These are phyloP conservation scores for Pelodytes ibericus DNA, from an alignment of 2,797 vertebrate genomes.

Conservation along the genomic window DNA sequence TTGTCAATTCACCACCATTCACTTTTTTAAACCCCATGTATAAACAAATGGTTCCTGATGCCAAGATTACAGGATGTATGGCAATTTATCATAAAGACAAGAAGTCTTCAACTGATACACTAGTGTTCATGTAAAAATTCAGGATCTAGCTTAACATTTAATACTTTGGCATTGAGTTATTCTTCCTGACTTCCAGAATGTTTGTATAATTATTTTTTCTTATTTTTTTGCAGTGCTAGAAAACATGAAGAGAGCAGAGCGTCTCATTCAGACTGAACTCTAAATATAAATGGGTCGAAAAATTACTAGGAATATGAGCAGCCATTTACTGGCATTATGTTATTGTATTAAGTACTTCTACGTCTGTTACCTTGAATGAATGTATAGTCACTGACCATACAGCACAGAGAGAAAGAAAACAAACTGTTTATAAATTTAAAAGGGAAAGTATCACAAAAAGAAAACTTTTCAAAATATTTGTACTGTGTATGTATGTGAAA, in stretches of 20 bases:
- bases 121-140: no score
- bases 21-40: no score
- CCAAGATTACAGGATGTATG: no score
- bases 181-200: no score
- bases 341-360: neutral
- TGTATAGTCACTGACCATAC: neutral
- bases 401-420: neutral
- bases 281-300: slow-evolving; percentile 50
- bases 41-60: no score
- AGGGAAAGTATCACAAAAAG: neutral
- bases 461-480: no score
- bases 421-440: neutral
- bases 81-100: no score
- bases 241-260: slow-evolving; percentile 78
- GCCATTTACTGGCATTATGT: neutral
- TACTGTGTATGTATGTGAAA: no score
- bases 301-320: neutral
- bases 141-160: no score
- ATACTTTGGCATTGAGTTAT: no score
- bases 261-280: slow-evolving; percentile 72
- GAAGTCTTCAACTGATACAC: no score
- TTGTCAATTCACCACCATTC: no score
- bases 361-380: neutral
- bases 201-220: neutral
- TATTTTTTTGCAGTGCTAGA: slow-evolving; percentile 71